Conservation (phyloP, 2,797 vertebrate species). For the Limnodromus scolopaceus region DNA sequence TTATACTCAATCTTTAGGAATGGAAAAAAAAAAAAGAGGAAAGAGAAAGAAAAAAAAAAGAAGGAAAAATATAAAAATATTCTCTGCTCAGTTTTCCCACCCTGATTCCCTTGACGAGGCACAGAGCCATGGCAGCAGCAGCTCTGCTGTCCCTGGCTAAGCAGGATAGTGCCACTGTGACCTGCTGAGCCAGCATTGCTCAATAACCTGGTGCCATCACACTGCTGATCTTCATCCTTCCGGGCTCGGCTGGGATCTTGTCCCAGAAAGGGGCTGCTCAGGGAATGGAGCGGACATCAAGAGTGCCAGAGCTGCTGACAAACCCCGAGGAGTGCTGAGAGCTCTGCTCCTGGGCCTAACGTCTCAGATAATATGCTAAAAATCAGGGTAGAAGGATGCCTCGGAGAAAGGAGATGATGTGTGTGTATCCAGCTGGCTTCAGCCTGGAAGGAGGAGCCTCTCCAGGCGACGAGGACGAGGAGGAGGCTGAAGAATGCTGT, state of each 20-base stretch:
- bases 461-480: not conserved
- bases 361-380: not conserved
- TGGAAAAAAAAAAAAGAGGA: slow-evolving; percentile 41
- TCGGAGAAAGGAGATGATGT: not conserved
- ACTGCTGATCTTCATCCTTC: not conserved
- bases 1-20: slow-evolving; percentile 82
- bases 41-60: slow-evolving; percentile 34
- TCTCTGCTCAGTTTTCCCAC: slow-evolving; percentile 11
- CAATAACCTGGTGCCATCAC: not conserved
- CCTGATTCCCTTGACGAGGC: not conserved
- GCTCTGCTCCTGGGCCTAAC: not conserved
- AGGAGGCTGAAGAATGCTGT: not conserved
- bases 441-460: not conserved
- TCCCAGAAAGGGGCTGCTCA: not conserved
- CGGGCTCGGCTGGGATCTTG: not conserved
- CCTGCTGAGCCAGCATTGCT: not conserved
- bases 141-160: not conserved
- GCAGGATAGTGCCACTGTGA: not conserved
- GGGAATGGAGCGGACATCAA: not conserved
- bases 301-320: not conserved
- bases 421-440: not conserved
- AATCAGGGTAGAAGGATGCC: not conserved
- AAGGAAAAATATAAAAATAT: slow-evolving; percentile 46
- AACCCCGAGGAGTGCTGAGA: not conserved
- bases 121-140: not conserved